Evolutionary conservation across 2,888 invertebrate species (phyloP).

Genomic region (Nudaria mundana): DNA sequence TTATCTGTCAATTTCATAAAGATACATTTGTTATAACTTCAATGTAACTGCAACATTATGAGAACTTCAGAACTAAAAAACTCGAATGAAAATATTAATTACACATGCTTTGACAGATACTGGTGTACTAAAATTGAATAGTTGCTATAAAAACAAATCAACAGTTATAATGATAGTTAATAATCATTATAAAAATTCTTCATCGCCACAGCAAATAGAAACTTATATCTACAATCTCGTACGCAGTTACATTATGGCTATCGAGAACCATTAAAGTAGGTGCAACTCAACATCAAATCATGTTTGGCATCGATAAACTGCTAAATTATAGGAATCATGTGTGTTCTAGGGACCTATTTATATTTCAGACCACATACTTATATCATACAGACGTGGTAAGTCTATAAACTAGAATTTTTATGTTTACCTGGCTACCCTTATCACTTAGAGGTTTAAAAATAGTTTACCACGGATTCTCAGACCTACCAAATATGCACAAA

Average conservation of each 20-base stretch:
- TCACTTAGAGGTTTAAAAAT: too few species aligned
- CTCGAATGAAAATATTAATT: conserved; percentile 4
- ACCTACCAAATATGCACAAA: too few species aligned
- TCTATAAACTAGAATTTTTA: too few species aligned
- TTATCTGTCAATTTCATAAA: too few species aligned
- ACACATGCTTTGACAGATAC: conserved; percentile 44
- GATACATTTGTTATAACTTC: too few species aligned
- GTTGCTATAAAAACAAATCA: conserved; percentile 54
- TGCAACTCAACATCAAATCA: conserved; percentile 52
- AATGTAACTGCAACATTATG: too few species aligned
- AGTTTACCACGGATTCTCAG: too few species aligned
- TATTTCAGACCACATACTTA: background rate
- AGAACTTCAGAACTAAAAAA: background rate
- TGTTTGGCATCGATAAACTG: conserved; percentile 57
- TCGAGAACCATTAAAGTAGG: conserved; percentile 38
- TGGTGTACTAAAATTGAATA: conserved; percentile 46
- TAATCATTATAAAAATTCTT: conserved; percentile 53
- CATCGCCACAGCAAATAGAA: conserved; percentile 50
- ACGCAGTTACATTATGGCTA: conserved; percentile 43
- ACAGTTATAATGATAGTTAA: conserved; percentile 49
- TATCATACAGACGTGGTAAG: background rate
- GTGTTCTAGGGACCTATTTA: conserved; percentile 34
- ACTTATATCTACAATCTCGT: conserved; percentile 43
- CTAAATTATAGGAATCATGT: conserved; percentile 64
- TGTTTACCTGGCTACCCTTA: too few species aligned